Conservation (phyloP, 2,113 vertebrate genomes). For the Poeciliopsis occidentalis region DNA sequence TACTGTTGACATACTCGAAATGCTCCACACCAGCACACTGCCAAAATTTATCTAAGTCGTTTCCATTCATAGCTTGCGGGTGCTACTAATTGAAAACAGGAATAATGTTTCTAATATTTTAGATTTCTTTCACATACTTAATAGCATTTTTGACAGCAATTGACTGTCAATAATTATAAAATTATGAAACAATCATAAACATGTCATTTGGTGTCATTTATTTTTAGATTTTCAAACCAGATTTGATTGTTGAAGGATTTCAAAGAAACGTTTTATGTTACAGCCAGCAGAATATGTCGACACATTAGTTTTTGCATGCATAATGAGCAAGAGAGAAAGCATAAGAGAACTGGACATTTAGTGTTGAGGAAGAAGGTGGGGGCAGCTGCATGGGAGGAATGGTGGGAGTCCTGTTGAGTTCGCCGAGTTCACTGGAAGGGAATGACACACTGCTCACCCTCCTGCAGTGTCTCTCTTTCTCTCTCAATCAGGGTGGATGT, state of each 20-base stretch:
- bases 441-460: constrained; percentile 59
- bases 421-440: constrained; percentile 64
- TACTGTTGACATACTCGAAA: background rate
- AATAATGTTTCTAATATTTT: background rate
- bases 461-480: constrained; percentile 36
- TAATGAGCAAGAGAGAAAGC: constrained; percentile 63
- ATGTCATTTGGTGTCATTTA: background rate
- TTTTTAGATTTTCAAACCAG: background rate
- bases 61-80: background rate
- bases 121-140: background rate
- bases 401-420: constrained; percentile 62
- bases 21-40: background rate
- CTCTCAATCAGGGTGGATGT: constrained; percentile 39
- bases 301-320: constrained; percentile 45
- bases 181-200: background rate
- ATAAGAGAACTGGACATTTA: constrained; percentile 52
- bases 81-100: background rate
- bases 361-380: constrained; percentile 39
- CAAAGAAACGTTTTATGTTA: background rate
- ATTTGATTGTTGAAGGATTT: background rate
- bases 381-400: constrained; percentile 50
- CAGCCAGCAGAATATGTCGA: background rate
- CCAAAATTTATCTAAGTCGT: background rate
- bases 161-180: too few relatives aligned
- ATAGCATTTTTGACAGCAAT: too few relatives aligned